Conservation (phyloP, 2,888 invertebrate genomes). For the Drosophila monieri region DNA sequence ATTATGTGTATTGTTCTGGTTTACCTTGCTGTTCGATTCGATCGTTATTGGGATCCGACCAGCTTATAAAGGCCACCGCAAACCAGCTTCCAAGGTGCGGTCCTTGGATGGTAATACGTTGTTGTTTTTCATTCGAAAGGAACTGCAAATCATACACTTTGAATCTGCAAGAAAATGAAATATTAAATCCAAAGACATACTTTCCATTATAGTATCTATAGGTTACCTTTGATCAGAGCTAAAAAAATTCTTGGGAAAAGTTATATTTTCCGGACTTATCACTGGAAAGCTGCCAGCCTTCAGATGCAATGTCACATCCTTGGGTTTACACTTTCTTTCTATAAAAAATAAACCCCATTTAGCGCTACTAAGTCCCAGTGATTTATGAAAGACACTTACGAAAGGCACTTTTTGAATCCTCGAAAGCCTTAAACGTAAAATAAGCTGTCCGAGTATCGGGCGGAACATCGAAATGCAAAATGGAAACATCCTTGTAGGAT, state of each 20-base stretch:
- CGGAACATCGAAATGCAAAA: conserved; percentile 86
- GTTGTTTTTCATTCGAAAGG: conserved; percentile 86
- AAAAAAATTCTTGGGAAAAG: conserved; percentile 88
- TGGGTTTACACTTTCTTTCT: conserved; percentile 87
- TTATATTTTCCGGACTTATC: conserved; percentile 91
- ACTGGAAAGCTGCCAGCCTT: conserved; percentile 93
- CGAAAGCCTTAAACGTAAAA: conserved; percentile 83
- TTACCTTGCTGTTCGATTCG: conserved; percentile 91
- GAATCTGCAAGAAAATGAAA: conserved; percentile 72
- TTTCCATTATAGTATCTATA: fast-evolving
- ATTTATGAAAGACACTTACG: conserved; percentile 75
- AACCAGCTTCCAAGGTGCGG: conserved; percentile 92
- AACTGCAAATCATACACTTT: conserved; percentile 86
- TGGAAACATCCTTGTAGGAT: conserved; percentile 86
- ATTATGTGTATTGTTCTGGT: background rate
- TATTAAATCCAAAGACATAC: background rate
- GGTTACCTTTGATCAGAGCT: conserved; percentile 83
- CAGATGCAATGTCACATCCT: conserved; percentile 88
- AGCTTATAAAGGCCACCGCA: conserved; percentile 90
- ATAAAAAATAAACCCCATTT: conserved; percentile 7
- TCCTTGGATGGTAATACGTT: conserved; percentile 86
- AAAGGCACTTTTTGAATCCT: conserved; percentile 84
- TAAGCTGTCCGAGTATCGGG: conserved; percentile 84
- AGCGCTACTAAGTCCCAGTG: background rate
- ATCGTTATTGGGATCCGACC: conserved; percentile 89